A percentile compares a stretch with the other conserved stretches of the same genome.
phyloP scores from a whole-genome alignment of 1,140 invertebrate species.

The Philotrypesis tridentata region DNA sequence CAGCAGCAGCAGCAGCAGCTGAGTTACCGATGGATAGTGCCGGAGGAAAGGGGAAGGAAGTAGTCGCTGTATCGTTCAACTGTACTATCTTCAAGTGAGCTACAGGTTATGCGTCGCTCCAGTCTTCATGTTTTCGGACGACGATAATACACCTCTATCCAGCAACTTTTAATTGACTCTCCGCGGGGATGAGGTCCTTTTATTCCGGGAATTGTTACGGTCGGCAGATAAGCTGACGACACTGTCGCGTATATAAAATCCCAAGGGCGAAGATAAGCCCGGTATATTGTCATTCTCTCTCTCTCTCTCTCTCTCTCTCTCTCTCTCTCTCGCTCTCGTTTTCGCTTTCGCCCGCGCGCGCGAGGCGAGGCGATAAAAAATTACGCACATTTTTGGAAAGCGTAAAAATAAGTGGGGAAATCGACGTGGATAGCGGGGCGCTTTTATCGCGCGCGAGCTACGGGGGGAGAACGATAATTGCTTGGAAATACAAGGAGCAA shows the following conservation, averaged over 20 bases:
- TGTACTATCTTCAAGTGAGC: not conserved
- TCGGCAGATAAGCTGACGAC: constrained; percentile 47
- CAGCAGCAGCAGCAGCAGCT: not conserved
- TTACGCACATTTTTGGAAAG: not conserved
- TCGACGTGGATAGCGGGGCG: constrained; percentile 65
- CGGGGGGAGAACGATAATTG: constrained; percentile 71
- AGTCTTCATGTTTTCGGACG: not conserved
- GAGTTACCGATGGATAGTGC: constrained; percentile 19
- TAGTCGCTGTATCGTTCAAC: not conserved
- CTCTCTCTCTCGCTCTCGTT: not conserved
- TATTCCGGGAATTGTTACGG: constrained; percentile 19
- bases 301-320: not conserved
- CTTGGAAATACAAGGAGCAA: constrained; percentile 67
- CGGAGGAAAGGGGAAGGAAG: not conserved
- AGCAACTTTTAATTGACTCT: not conserved
- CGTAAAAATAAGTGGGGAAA: not conserved
- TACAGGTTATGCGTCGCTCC: constrained; percentile 46
- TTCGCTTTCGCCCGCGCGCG: no score
- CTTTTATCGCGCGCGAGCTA: constrained; percentile 73
- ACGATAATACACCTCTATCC: not conserved
- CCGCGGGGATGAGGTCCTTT: not conserved
- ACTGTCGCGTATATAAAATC: not conserved
- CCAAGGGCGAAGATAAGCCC: not conserved
- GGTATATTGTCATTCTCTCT: not conserved
- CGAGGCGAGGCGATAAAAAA: not conserved